Conservation (phyloP, 2,888 invertebrate species). For the Drosophila austrosaltans region DNA sequence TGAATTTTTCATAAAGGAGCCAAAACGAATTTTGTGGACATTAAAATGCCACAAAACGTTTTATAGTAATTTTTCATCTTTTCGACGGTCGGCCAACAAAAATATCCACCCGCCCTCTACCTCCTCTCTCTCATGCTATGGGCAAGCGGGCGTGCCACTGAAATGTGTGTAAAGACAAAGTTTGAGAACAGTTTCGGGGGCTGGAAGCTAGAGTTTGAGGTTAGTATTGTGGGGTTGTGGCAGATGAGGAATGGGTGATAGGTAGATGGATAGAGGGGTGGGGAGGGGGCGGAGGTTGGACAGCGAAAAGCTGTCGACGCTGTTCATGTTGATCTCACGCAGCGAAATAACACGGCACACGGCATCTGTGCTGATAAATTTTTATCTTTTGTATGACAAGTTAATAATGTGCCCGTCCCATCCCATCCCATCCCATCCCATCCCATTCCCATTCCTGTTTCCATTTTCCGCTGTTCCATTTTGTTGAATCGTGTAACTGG, state of each 20-base stretch:
- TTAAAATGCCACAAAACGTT: conserved; percentile 81
- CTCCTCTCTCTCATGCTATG: neutral
- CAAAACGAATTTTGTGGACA: conserved; percentile 67
- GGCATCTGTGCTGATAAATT: conserved; percentile 77
- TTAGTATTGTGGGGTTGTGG: neutral
- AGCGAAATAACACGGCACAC: conserved; percentile 61
- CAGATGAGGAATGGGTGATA: too few species aligned
- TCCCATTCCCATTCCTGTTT: neutral
- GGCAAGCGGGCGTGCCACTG: neutral
- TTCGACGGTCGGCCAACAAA: conserved; percentile 45
- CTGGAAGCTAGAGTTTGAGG: conserved; percentile 19
- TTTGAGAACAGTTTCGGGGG: conserved; percentile 2
- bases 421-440: conserved; percentile 51
- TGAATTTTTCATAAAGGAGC: conserved; percentile 67
- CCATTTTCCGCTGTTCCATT: conserved; percentile 17
- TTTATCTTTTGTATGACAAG: conserved; percentile 81
- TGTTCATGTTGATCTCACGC: conserved; percentile 69
- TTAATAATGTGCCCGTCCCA: conserved; percentile 76
- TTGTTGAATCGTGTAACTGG: too few species aligned
- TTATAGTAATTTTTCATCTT: conserved; percentile 80
- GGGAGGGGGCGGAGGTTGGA: conserved; percentile 10
- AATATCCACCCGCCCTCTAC: conserved; percentile 1
- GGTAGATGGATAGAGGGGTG: neutral
- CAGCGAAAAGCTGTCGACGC: conserved; percentile 51
- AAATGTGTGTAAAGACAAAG: neutral